Base-by-base conservation (phyloP, 2,888 invertebrate species). In the Argyresthia goedartella region DNA sequence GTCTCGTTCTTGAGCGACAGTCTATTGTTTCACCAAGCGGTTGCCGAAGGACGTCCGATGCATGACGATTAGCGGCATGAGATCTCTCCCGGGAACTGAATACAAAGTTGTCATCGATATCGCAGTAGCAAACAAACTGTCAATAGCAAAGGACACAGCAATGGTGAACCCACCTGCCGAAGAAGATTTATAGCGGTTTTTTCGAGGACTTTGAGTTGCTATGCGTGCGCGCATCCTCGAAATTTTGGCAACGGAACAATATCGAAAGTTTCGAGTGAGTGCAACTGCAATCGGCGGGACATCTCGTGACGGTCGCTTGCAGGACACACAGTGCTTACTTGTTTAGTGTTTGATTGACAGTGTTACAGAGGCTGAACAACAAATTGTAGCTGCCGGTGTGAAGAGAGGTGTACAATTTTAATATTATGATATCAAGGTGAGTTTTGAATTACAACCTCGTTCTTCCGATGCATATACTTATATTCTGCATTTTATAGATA, bases 51-150 rank as follows among this genome's bases (percentile, higher is more conserved):
- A 84, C 82, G 75, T 74, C 67, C 58, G 65, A 55, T 65, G 85
- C 82, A 85, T 86, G 61, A 58, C 66, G 84, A 85, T 81, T 71
- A 75, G 71, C 64, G 41, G 16, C 47, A 81, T 81, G 85, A 85
- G 85, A 84, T 81, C 78, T 84, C 76, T 66, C 79, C 76, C 75
- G 73, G 69, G 74, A 65, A 72, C 71, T 78, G 80, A 82, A 81
- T 78, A 77, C 81, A 62, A 76, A 82, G 71, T 74, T 64, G 65
- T 66, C 65, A 71, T 25, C 69, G 64, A 71, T 71, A 71, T 65
- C 60, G 64, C 60, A n/a, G 39, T 3, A 39, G n/a, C 39, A 9
- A 25, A 25, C 25, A 2, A 25, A 39, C 39, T n/a, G 39, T n/a
- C 39, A n/a, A 9, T 39, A 11, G 1, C 9, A 2, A 67, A 80